Base-by-base conservation (phyloP, 2,888 invertebrate genomes). In the Macrostomum cliftonense region DNA sequence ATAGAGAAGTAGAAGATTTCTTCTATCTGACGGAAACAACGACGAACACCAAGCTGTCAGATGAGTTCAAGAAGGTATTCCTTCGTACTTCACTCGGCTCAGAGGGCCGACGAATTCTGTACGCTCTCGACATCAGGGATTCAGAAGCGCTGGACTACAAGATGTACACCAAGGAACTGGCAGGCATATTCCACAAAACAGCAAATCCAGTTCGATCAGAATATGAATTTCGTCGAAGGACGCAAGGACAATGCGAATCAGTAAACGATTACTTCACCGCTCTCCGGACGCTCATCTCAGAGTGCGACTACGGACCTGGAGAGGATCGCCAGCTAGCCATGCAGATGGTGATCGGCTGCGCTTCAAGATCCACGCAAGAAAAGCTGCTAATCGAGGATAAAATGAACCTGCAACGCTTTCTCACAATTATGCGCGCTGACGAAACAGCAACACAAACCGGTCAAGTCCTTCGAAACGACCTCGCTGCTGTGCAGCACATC, bases 341-440 rank as follows among this genome's bases (percentile, higher is more conserved):
- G 45, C 45, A 45, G 38, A 21, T 45, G 2, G 45, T 38, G 4
- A 28, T 45, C 45, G 20, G 36, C 20, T 45, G 45, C 21, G 37
- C 14, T 5, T 37, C 17, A 21, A 45, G 36, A 28, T 11, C 45
- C 12, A 45, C 45, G 17, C 45, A 45, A 20, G 20, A 45, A 12
- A 45, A 45, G 20, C 21, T 45, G 5, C 45, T 45, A 21, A 45
- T 36, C 4, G 45, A 28, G 28, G 9, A 9, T 9, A 28, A 28
- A 28, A 28, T 28, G 4, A 9, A 28, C 28, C 28, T 28, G 2
- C 21, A 45, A 20, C 11, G 19, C 2, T 45, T 45, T 12, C 17
- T 45, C 36, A 45, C 36, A 19, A 45, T 45, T 5, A 28, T 45
- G 45, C 45, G 38, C 16, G 45, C 45, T 5, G 45, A 45, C 45